Percentiles rank a stretch among this genome's conserved stretches.
phyloP scores from a whole-genome alignment of 1,140 invertebrate genomes.

The Pantala flavescens region DNA sequence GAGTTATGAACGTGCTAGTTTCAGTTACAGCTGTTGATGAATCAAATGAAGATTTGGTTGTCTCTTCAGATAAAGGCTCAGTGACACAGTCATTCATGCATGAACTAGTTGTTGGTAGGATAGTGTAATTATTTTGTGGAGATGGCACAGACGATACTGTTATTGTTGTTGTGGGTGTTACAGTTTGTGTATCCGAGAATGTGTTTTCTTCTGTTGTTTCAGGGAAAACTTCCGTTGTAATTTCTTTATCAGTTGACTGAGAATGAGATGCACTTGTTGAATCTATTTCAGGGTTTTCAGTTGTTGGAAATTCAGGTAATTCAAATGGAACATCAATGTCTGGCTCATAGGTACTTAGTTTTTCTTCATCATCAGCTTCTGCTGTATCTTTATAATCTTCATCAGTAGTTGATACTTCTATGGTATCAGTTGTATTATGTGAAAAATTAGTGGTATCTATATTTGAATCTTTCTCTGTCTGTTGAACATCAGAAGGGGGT shows the following conservation, averaged over 20 bases:
- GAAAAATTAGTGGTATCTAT: slow-evolving; percentile 12
- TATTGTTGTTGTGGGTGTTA: background rate
- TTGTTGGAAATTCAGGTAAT: slow-evolving; percentile 16
- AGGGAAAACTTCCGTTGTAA: background rate
- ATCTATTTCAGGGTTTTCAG: background rate
- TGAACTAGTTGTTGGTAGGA: background rate
- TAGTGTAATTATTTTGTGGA: background rate
- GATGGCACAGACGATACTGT: background rate
- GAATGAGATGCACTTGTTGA: background rate
- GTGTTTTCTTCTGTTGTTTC: slow-evolving; percentile 15
- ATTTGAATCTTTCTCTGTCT: too few relatives aligned
- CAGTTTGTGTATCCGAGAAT: background rate
- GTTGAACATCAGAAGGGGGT: background rate
- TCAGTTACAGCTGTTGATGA: too few relatives aligned
- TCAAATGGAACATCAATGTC: too few relatives aligned
- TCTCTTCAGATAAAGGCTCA: too few relatives aligned
- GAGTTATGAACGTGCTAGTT: too few relatives aligned
- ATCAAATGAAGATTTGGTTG: too few relatives aligned
- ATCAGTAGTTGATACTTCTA: slow-evolving; percentile 19
- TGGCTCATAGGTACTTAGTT: slow-evolving; percentile 4
- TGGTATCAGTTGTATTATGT: slow-evolving; percentile 15
- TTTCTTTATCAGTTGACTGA: background rate
- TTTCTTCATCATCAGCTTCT: background rate
- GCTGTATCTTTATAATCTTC: slow-evolving; percentile 18
- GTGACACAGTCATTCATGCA: too few relatives aligned